Evolutionary conservation across 2,888 invertebrate species (phyloP), one percentile per base, ranked within the genome.

Genomic region (Drosophila longiperda): DNA sequence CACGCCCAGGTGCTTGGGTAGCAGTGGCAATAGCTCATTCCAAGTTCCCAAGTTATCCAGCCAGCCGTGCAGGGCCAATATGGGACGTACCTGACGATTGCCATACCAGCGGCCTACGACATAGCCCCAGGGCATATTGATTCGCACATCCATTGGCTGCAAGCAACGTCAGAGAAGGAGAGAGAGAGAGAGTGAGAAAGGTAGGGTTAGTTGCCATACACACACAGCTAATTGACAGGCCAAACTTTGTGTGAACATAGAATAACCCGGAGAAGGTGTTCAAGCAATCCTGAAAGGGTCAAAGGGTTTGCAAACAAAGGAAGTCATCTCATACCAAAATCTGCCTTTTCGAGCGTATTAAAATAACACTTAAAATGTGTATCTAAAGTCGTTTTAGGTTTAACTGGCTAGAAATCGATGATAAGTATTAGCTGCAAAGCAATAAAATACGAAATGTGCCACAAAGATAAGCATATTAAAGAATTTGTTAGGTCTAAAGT

Each of bases 11-110:
- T 94, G 92, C 52, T 93, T 86, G n/a, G 94, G 93, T 70, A 97
- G 90, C 71, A 95, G 89, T 0, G 96, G 96, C 42, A 95, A 94
- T 55, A 97, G 90, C 0, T 94, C 94, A 90, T 96, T 96, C 94
- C 96, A 97, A 0, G 96, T 95, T 48, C 95, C 96, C 53, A 96
- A 95, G 91, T 97, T 97, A 92, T 97, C 97, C 92, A 95, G 95
- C 96, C 96, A 96, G 2, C 97, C 97, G 90, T 97, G 97, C 1
- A 97, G 83, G 1, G 95, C 95, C 49, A 97, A 91, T 60, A 97
- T 94, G 6, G 96, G 96, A 70, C 95, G 94, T 45, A 94, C 93
- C 75, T 95, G 93, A 57, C 94, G 94, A 55, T 94, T 94, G 40
- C 96, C 96, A 95, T 96, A 96, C 93, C 96, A 94, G 87, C 95